Percentiles rank a stretch among this genome's conserved stretches.
Evolutionary conservation across 35 echinoderm and acorn worm genomes (phyloP).

Genomic region (Antedon bifida): DNA sequence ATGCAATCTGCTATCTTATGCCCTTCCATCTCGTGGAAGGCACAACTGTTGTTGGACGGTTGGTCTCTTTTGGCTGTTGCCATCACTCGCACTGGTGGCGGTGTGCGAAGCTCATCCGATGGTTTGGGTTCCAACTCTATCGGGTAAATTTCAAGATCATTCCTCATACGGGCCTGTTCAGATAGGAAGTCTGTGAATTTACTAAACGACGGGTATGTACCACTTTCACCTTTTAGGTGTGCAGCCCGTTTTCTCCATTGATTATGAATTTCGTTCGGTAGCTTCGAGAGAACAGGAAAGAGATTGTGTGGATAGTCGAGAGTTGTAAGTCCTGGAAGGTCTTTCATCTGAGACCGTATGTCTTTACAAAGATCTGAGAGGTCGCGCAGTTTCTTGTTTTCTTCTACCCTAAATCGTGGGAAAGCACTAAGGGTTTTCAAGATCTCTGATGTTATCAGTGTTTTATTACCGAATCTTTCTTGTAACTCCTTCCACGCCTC

Average conservation of each 20-base stretch:
- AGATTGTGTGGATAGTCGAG: constrained; percentile 26
- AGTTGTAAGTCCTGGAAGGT: constrained; percentile 14
- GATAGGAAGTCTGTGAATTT: constrained; percentile 5
- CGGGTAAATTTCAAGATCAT: constrained; percentile 16
- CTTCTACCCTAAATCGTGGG: background rate
- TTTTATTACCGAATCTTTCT: constrained; percentile 25
- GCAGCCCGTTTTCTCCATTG: constrained; percentile 25
- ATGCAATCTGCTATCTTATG: constrained; percentile 7
- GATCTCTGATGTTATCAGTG: background rate
- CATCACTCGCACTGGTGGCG: background rate
- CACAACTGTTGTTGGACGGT: background rate
- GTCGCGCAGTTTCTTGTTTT: background rate
- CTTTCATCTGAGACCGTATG: constrained; percentile 12
- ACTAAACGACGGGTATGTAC: background rate
- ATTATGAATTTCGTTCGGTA: constrained; percentile 20
- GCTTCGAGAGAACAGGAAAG: constrained; percentile 24
- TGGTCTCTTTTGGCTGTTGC: background rate
- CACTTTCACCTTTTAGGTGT: background rate
- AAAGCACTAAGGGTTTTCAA: constrained; percentile 10
- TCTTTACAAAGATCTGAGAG: constrained; percentile 17
- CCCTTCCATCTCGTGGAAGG: background rate
- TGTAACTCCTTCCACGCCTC: constrained; percentile 28
- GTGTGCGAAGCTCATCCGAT: background rate
- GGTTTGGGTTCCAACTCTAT: background rate
- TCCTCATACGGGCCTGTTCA: background rate